phyloP scores from a whole-genome alignment of 2,888 invertebrate genomes.

The Drosophila paranaensis region DNA sequence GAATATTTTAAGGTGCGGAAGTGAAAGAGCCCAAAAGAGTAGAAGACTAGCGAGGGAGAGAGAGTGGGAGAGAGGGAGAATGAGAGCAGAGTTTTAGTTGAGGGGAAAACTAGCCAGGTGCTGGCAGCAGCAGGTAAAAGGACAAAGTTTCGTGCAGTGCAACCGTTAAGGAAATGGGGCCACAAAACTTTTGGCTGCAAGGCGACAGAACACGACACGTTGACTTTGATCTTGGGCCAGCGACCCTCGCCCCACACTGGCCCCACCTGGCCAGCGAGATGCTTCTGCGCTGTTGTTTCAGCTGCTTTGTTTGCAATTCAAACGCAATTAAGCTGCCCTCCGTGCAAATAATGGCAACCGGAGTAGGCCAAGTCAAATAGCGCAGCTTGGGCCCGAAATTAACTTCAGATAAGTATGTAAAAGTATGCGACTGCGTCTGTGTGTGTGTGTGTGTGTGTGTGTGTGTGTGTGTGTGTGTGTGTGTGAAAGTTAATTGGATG shows the following conservation, averaged over 20 bases:
- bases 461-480: constrained; percentile 15
- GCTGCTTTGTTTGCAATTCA: constrained; percentile 64
- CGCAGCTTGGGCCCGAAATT: constrained; percentile 34
- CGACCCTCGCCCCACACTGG: constrained; percentile 11
- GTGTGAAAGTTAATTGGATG: constrained; percentile 61
- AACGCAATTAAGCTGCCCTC: constrained; percentile 64
- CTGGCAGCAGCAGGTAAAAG: constrained; percentile 41
- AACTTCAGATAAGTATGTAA: constrained; percentile 40
- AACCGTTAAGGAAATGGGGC: constrained; percentile 55
- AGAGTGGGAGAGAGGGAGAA: too few species aligned
- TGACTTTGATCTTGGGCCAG: constrained; percentile 73
- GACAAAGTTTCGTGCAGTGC: constrained; percentile 71
- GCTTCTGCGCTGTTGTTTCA: constrained; percentile 5
- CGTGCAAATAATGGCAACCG: constrained; percentile 47
- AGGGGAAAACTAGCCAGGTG: constrained; percentile 16
- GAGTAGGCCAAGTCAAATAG: constrained; percentile 53
- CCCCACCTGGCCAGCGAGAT: background rate
- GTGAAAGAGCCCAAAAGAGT: constrained; percentile 34
- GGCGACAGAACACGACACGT: constrained; percentile 63
- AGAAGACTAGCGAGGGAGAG: background rate
- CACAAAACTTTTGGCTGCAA: constrained; percentile 62
- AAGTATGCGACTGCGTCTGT: constrained; percentile 5
- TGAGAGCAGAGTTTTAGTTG: background rate
- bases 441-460: constrained; percentile 24
- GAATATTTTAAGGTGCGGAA: constrained; percentile 66